Percentiles rank a stretch among this genome's conserved stretches.
Evolutionary conservation across 2,797 vertebrate genomes (phyloP).

Genomic region (Enteromius mattozi): DNA sequence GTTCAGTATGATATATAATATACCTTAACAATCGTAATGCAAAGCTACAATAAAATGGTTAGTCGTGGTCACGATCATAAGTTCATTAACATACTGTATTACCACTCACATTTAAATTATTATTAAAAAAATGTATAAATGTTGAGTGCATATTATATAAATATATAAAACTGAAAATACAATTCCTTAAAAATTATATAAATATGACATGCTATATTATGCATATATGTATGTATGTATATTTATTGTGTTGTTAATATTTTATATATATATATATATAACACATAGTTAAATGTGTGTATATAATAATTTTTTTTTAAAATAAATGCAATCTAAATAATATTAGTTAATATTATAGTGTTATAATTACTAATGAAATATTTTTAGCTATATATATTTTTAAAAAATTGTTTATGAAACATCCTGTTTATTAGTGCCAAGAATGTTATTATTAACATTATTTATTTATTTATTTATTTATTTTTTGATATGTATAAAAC

Average conservation of each 20-base stretch:
- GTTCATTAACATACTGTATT: background rate
- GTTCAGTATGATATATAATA: background rate
- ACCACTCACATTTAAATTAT: background rate
- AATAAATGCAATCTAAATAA: background rate
- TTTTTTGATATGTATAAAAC: background rate
- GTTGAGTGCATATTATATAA: background rate
- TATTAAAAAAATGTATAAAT: background rate
- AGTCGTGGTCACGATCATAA: background rate
- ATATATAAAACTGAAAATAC: background rate
- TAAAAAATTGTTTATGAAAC: background rate
- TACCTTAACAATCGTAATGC: too few species aligned
- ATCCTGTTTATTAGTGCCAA: background rate
- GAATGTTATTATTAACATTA: background rate
- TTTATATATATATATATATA: too few species aligned
- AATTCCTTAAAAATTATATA: too few species aligned
- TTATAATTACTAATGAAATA: background rate
- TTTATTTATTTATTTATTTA: background rate
- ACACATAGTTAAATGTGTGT: too few species aligned
- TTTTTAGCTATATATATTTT: background rate
- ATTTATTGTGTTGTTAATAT: too few species aligned
- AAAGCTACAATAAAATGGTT: background rate
- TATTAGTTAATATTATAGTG: background rate
- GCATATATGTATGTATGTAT: too few species aligned
- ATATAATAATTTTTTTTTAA: too few species aligned
- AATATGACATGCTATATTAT: too few species aligned